Conservation (phyloP, 2,797 vertebrate genomes). For the Gobionotothen gibberifrons region DNA sequence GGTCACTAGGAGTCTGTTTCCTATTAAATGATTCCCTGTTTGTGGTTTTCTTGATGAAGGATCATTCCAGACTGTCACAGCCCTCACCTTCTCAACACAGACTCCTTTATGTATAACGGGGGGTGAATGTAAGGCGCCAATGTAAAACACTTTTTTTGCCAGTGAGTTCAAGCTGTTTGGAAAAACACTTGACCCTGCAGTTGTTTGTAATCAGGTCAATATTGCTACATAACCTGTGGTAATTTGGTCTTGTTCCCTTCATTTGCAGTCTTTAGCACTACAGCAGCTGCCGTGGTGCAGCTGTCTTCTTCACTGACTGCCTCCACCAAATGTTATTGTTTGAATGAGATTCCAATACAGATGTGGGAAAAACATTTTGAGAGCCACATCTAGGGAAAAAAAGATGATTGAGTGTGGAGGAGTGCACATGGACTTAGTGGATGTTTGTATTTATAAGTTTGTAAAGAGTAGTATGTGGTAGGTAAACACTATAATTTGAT, state of each 20-base stretch:
- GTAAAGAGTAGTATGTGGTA: slow-evolving; percentile 71
- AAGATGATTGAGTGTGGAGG: slow-evolving; percentile 59
- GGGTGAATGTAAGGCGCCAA: slow-evolving; percentile 57
- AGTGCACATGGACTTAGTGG: slow-evolving; percentile 60
- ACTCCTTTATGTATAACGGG: slow-evolving; percentile 48
- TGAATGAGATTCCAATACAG: slow-evolving; percentile 61
- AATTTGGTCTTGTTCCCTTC: slow-evolving; percentile 29
- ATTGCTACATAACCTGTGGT: slow-evolving; percentile 37
- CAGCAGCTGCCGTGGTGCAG: slow-evolving; percentile 55
- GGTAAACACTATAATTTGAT: slow-evolving; percentile 78
- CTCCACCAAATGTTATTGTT: slow-evolving; percentile 64
- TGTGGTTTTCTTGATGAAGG: slow-evolving; percentile 67
- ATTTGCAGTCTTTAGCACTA: slow-evolving; percentile 64
- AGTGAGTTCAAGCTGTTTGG: slow-evolving; percentile 35
- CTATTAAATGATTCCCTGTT: slow-evolving; percentile 63
- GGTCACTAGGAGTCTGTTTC: slow-evolving; percentile 71
- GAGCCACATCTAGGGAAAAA: slow-evolving; percentile 44
- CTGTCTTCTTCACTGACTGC: slow-evolving; percentile 64
- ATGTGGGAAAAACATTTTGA: slow-evolving; percentile 48
- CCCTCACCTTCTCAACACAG: slow-evolving; percentile 51
- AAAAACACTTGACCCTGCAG: slow-evolving; percentile 42
- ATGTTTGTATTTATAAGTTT: slow-evolving; percentile 77
- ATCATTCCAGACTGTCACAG: slow-evolving; percentile 71
- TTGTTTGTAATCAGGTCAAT: slow-evolving; percentile 40
- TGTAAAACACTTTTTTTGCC: slow-evolving; percentile 11